phyloP scores from a whole-genome alignment of 2,888 invertebrate genomes.

The Tyria jacobaeae region DNA sequence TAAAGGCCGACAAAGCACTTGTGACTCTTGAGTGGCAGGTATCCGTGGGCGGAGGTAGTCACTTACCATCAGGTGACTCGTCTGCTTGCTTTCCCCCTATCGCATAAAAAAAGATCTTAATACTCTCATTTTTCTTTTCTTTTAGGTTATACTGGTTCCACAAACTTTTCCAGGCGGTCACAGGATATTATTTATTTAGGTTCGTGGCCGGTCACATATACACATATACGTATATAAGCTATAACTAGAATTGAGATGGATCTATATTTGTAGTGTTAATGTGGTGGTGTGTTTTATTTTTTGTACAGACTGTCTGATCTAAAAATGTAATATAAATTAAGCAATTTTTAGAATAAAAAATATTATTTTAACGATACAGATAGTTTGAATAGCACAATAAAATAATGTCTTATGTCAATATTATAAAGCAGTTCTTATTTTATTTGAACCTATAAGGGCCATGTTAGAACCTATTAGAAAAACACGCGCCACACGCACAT shows the following conservation, averaged over 20 bases:
- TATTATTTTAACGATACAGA: neutral
- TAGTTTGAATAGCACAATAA: neutral
- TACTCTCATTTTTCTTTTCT: conserved; percentile 27
- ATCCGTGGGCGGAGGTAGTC: no score
- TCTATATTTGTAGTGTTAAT: neutral
- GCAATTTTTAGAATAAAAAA: conserved; percentile 1
- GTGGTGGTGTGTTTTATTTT: neutral
- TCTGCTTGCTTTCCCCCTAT: no score
- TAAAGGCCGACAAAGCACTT: no score
- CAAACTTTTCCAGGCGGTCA: conserved; percentile 87
- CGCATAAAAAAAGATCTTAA: no score
- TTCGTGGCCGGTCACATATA: conserved; percentile 66
- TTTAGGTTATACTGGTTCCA: conserved; percentile 90
- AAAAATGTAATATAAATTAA: neutral
- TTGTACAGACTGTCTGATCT: conserved; percentile 4
- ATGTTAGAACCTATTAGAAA: no score
- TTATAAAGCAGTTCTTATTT: neutral
- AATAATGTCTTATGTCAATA: neutral
- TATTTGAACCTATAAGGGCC: no score
- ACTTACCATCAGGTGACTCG: no score
- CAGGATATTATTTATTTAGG: conserved; percentile 86
- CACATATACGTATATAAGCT: neutral
- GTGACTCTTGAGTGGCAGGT: no score
- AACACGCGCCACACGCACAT: no score
- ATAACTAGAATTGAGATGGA: neutral